Base-by-base conservation (phyloP, 1,140 invertebrate species). In the Pseudomyrmex gracilis region DNA sequence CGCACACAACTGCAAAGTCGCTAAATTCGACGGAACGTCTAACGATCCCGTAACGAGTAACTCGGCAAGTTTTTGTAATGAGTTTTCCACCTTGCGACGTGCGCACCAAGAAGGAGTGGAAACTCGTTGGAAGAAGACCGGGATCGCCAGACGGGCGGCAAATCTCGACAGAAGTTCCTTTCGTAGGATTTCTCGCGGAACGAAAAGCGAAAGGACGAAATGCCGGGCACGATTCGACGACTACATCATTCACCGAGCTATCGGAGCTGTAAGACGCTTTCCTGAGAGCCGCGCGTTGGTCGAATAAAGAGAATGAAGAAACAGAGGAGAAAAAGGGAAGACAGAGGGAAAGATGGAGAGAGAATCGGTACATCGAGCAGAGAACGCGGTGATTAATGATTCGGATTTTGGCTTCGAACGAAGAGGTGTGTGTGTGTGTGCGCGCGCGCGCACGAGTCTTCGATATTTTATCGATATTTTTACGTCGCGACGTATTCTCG, bases 231-330 rank as follows among this genome's bases (percentile, higher is more conserved):
- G 83, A 84, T 80, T 34, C 83, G 63, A 82, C 83, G 83, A 78
- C 76, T 84, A 84, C 83, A 84, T 84, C 83, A 84, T 84, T 84
- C 83, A 84, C 74, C 76, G 47, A 63, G 57, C 83, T 84, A 84
- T 84, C 83, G 76, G 34, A 34, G 51, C 34, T 84, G 74, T 70
- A 61, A 84, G 74, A 68, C 55, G 74, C 74, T 80, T 80, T 66
- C 34, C 34, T 51, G 45, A 13, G 34, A 63, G 20, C 43, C 43
- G 34, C 76, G 10, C 47, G 34, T 34, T 43, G 13, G 22, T 57
- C 74, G 53, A 58, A 80, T 58, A 70, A 80, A 80, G 66, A 70
- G 66, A 70, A 12, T 7, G 76, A 58, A 47, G 66, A 70, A 70
- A 68, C 51, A 57, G 51, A 68, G 12, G 13, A 53, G 20, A 47